Evolutionary conservation across 2,113 vertebrate species (phyloP).

Genomic region (Syngnathus scovelli): DNA sequence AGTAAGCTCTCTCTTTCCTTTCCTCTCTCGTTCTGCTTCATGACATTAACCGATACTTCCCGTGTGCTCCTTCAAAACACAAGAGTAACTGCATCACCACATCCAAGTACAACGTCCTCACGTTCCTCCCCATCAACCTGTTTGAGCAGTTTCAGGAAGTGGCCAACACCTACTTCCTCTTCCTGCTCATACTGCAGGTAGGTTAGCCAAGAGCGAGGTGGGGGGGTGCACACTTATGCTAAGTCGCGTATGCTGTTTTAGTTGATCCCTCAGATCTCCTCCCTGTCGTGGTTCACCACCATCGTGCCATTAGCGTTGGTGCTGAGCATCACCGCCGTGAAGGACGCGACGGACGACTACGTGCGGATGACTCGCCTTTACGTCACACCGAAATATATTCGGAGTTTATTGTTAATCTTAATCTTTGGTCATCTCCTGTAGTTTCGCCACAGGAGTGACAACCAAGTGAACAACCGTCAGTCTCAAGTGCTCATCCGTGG

Average conservation of each 20-base stretch:
- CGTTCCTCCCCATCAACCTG: slow-evolving; percentile 93
- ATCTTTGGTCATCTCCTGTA: slow-evolving; percentile 43
- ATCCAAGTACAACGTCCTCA: slow-evolving; percentile 92
- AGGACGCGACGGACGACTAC: slow-evolving; percentile 93
- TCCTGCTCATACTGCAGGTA: slow-evolving; percentile 95
- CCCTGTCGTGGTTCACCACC: slow-evolving; percentile 96
- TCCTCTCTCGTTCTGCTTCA: background rate
- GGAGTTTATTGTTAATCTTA: background rate
- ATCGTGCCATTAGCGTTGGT: slow-evolving; percentile 98
- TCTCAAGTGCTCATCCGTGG: slow-evolving; percentile 90
- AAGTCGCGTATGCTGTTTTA: slow-evolving; percentile 40
- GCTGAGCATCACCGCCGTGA: slow-evolving; percentile 92
- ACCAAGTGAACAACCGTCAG: slow-evolving; percentile 94
- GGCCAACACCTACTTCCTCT: slow-evolving; percentile 95
- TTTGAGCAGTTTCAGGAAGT: slow-evolving; percentile 99
- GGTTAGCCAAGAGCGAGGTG: slow-evolving; percentile 9
- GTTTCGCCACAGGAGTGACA: slow-evolving; percentile 96
- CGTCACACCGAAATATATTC: background rate
- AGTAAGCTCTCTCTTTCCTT: slow-evolving; percentile 65
- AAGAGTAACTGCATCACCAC: slow-evolving; percentile 96
- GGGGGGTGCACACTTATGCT: background rate
- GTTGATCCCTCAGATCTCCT: slow-evolving; percentile 96
- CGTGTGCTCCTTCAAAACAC: background rate
- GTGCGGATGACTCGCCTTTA: slow-evolving; percentile 53
- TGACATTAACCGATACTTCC: background rate